Conservation (phyloP, 2,113 vertebrate genomes). For the Cyanoramphus novaezelandiae region DNA sequence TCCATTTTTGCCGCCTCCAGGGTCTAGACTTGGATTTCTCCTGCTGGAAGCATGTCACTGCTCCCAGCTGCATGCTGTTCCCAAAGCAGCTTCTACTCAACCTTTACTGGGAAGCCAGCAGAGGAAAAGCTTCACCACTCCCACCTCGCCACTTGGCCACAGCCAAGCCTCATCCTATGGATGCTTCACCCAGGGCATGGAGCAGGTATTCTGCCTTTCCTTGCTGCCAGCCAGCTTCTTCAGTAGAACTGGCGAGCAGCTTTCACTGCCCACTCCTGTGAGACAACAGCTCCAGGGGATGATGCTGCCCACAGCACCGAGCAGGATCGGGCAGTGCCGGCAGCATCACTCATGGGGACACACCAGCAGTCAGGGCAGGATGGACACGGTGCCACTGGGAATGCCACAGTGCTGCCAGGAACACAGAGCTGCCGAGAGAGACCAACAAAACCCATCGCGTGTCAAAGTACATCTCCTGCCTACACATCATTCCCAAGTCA, state of each 20-base stretch:
- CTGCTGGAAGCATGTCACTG: rapidly evolving
- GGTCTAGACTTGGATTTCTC: not conserved
- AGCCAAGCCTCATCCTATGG: not conserved
- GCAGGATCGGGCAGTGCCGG: rapidly evolving
- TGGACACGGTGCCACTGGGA: not conserved
- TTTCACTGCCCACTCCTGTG: rapidly evolving
- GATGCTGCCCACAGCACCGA: not conserved
- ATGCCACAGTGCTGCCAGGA: not conserved
- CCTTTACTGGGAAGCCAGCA: not conserved
- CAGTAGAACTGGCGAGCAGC: not conserved
- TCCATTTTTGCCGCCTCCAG: not conserved
- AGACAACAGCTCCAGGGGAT: not conserved
- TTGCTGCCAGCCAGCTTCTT: not conserved
- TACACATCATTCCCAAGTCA: not conserved
- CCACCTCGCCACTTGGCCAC: not conserved
- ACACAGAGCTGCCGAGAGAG: not conserved
- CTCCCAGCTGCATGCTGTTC: not conserved
- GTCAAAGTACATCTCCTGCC: not conserved
- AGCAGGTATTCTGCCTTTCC: not conserved
- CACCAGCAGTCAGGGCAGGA: not conserved
- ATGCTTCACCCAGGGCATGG: not conserved
- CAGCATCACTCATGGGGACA: not conserved
- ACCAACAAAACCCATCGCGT: not conserved
- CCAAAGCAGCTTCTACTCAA: not conserved
- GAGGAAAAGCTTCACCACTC: not conserved